Evolutionary conservation across 2,797 vertebrate species (phyloP).

Genomic region (Geotrypetes seraphini): DNA sequence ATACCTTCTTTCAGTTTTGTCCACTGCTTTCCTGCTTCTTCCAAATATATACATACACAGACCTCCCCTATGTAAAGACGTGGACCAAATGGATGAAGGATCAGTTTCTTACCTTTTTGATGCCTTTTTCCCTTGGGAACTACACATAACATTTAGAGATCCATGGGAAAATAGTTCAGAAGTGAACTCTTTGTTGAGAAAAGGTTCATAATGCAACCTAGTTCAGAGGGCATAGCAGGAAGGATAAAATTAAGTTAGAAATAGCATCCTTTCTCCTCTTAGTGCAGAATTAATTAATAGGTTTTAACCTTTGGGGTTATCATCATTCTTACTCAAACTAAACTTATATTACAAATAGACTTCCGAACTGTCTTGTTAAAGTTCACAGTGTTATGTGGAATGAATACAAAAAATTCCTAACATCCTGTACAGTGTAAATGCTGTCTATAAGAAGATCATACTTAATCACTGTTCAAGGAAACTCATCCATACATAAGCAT

Average conservation of each 20-base stretch:
- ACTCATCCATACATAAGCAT: slow-evolving; percentile 1
- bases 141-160: too few relatives aligned
- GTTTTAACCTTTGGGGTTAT: slow-evolving; percentile 20
- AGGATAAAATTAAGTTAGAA: slow-evolving; percentile 9
- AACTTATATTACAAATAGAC: slow-evolving; percentile 19
- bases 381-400: slow-evolving; percentile 10
- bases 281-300: slow-evolving; percentile 10
- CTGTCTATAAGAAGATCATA: neutral
- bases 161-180: neutral
- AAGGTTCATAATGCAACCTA: slow-evolving; percentile 6
- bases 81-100: slow-evolving; percentile 6
- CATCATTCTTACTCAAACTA: slow-evolving; percentile 8
- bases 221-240: neutral
- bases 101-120: neutral
- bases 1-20: too few relatives aligned
- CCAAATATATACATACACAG: too few relatives aligned
- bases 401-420: slow-evolving; percentile 19
- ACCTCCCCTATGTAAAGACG: too few relatives aligned
- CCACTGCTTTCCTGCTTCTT: too few relatives aligned
- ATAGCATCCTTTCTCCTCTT: slow-evolving; percentile 7
- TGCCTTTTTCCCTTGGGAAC: slow-evolving; percentile 1
- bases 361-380: slow-evolving; percentile 18
- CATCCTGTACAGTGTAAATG: neutral
- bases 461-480: neutral
- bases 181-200: slow-evolving; percentile 1